Evolutionary conservation across 2,888 invertebrate species (phyloP), one percentile per base, ranked within the genome.

Genomic region (Zygaena filipendulae): DNA sequence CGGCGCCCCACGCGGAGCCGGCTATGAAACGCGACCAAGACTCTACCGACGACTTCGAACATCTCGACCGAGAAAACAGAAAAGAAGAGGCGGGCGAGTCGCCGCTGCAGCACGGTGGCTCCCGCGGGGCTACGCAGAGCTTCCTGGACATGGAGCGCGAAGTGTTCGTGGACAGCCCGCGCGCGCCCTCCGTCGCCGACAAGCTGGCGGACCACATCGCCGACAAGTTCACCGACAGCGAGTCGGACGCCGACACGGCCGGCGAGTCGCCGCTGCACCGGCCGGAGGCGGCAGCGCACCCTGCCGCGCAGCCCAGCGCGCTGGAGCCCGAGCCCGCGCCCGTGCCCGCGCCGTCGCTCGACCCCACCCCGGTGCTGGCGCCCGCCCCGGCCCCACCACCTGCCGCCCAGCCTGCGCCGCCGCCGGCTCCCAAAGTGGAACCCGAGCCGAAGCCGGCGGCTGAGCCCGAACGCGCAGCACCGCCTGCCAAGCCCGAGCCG

Each of bases 31-130:
- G 87, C 36, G 88, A 88, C 42, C 82, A 84, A 52, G 88, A 88
- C 56, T 88, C 88, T 14, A 75, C 85, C 37, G 88, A 88, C 51
- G 88, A 88, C 68, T 88, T 89, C 59, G 88, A 88, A 61, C 88
- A 88, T 60, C 71, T 89, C 41, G 87, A 85, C 40, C 84, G 85
- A 48, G 86, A 86, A 36, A 68, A 69, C 24, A 59, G 53, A 36
- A 69, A 48, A 22, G 55, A 64, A 29, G 71, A 72, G 29, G 34
- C 54, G 29, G 47, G 53, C 20, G 69, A 63, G 35, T 59, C 66
- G 4, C 67, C 64, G 24, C 66, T 63, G 33, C 53, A 51, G 33
- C 55, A 49, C 26, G 39, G 35, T 13, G 41, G 35, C 4, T 40
- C 52, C 21, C 59, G 64, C 22, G 45, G 52, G 31, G 64, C 62